Evolutionary conservation across 2,888 invertebrate species (phyloP), one percentile per base, ranked within the genome.

Genomic region (Pseudeuparius sepicola): DNA sequence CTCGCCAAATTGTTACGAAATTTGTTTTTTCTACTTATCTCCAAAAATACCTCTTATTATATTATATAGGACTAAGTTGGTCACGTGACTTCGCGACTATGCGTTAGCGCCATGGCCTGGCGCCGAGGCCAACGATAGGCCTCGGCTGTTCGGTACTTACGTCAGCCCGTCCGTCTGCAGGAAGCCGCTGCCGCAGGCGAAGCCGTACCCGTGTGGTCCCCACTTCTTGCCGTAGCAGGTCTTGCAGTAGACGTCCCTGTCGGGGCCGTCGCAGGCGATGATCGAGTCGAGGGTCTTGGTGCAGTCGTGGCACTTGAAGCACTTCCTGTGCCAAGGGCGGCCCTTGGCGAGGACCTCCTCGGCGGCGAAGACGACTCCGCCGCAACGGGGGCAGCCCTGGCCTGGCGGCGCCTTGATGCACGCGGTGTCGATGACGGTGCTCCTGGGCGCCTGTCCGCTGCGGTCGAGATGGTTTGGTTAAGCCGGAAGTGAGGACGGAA

Each of bases 161-260:
- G 77, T 77, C 52, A 89, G 68, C 44, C 89, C 89, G 60, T 90
- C 89, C 50, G 89, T 90, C 63, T 89, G 87, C 49, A 92, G 71
- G 69, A 89, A 89, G 47, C 93, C 92, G 48, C 90, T 90, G 40
- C 93, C 93, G 57, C 87, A 88, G 45, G 92, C 93, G 60, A 90
- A 93, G 38, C 93, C 93, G 58, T 92, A 93, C 41, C 90, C 90
- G 62, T 94, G 94, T 34, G 94, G 94, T 53, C 94, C 96, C 82
- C 86, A 94, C 64, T 89, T 93, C 68, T 93, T 90, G 55, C 93
- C 93, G 63, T 97, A 94, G 66, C 96, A 97, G 55, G 88, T 87
- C 66, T 89, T 93, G 69, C 96, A 96, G 66, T 89, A 96, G 43
- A 96, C 82, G 50, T 92, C 88, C 43, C 75, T 75, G 54, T 93